A percentile compares a stretch with the other conserved stretches of the same genome.
Evolutionary conservation across 2,113 vertebrate genomes (phyloP).

Genomic region (Macaca nemestrina): DNA sequence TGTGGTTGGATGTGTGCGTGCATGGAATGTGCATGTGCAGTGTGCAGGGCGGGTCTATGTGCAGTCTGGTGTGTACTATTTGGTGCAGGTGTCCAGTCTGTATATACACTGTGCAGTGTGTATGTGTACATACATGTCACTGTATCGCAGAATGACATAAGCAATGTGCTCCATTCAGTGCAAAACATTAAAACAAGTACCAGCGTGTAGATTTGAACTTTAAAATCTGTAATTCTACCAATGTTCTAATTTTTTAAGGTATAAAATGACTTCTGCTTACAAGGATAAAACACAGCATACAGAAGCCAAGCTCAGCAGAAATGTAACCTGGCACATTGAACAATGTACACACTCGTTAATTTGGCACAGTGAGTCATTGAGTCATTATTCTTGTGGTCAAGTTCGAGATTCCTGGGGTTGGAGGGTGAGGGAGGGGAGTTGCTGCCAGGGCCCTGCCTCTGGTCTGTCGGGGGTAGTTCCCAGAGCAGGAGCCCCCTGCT

Average conservation of each 20-base stretch:
- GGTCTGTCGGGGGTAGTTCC: neutral
- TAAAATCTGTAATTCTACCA: conserved; percentile 25
- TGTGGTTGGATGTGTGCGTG: neutral
- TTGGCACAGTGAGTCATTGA: neutral
- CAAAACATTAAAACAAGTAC: neutral
- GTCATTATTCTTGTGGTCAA: neutral
- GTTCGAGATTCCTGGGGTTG: neutral
- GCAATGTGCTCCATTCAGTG: neutral
- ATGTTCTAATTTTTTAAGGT: neutral
- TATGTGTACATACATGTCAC: neutral
- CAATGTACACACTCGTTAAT: neutral
- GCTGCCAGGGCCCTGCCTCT: neutral
- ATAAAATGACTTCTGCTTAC: neutral
- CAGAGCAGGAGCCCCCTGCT: neutral
- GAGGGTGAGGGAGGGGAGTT: fast-evolving
- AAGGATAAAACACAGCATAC: neutral
- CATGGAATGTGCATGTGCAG: neutral
- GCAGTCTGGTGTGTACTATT: neutral
- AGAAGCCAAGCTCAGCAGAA: neutral
- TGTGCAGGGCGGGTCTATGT: neutral
- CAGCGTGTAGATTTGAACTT: neutral
- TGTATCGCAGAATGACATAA: neutral
- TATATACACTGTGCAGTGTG: no score
- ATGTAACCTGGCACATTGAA: neutral
- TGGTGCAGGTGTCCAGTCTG: neutral